Conservation (phyloP, 2,797 vertebrate species). For the Prionace glauca region DNA sequence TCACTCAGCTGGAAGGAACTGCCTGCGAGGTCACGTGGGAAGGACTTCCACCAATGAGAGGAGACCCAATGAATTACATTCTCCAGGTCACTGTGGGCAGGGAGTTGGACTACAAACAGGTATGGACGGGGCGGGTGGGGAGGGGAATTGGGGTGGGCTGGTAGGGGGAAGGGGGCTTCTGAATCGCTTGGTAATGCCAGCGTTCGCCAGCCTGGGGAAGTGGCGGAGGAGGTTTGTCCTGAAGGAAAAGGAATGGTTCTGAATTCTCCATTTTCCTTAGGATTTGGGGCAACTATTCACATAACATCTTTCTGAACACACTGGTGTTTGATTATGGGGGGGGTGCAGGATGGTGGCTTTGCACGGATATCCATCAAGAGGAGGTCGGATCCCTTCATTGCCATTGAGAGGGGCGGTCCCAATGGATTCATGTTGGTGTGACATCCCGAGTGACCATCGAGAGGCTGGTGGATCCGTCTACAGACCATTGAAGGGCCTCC, state of each 20-base stretch:
- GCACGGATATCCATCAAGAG: not conserved
- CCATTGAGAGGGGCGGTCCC: not conserved
- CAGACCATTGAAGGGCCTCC: not conserved
- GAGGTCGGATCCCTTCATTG: not conserved
- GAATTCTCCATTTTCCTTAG: not conserved
- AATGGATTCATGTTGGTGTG: not conserved
- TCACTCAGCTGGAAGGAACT: conserved; percentile 86
- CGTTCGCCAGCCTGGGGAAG: too few relatives aligned
- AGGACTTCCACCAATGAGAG: conserved; percentile 83
- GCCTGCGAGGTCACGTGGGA: conserved; percentile 94
- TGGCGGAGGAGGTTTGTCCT: not conserved
- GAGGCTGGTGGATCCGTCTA: fast-evolving
- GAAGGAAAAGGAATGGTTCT: not conserved
- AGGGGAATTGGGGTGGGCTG: too few relatives aligned
- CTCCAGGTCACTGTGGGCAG: conserved; percentile 88
- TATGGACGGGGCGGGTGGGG: conserved; percentile 44
- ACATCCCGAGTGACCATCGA: not conserved
- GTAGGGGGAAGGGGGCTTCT: not conserved
- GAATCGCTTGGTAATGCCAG: too few relatives aligned
- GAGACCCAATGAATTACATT: conserved; percentile 82
- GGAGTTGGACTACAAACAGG: conserved; percentile 96
- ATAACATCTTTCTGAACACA: not conserved
- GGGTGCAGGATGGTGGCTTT: not conserved
- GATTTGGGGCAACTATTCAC: not conserved
- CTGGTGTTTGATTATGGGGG: not conserved